phyloP scores from a whole-genome alignment of 2,888 invertebrate genomes.

The Ptilodon capucinus region DNA sequence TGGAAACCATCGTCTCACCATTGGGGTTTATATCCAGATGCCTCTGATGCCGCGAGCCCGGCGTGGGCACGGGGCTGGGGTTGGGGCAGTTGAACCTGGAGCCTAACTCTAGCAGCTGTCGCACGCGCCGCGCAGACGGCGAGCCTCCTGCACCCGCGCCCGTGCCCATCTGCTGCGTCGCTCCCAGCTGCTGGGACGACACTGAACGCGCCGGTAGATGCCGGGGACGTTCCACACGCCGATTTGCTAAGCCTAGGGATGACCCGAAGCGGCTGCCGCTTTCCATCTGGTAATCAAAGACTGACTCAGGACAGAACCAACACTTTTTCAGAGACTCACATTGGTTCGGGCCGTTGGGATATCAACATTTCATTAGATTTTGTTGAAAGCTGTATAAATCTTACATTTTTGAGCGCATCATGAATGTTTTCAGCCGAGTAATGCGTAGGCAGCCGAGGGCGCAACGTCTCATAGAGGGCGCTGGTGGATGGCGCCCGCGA shows the following conservation, averaged over 20 bases:
- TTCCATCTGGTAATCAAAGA: conserved; percentile 62
- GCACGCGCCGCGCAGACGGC: conserved; percentile 90
- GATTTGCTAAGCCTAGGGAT: conserved; percentile 79
- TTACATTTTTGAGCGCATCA: conserved; percentile 92
- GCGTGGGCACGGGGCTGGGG: conserved; percentile 89
- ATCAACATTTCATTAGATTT: no score
- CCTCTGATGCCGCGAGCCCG: conserved; percentile 89
- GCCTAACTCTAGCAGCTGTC: conserved; percentile 89
- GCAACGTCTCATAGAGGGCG: conserved; percentile 95
- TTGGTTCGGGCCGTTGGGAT: no score
- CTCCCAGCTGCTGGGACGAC: conserved; percentile 87
- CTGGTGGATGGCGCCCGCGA: conserved; percentile 95
- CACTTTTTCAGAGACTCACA: no score
- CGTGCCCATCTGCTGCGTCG: conserved; percentile 50
- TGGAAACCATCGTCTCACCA: conserved; percentile 90
- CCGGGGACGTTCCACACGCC: conserved; percentile 73
- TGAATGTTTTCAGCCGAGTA: conserved; percentile 97
- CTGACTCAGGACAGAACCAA: no score
- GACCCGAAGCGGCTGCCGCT: conserved; percentile 85
- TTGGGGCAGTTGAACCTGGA: conserved; percentile 84
- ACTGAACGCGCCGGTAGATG: conserved; percentile 89
- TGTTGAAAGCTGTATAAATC: no score
- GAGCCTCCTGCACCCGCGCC: conserved; percentile 70
- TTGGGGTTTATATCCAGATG: conserved; percentile 95
- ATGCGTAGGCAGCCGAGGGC: conserved; percentile 88